These are phyloP conservation scores for Lymantria dispar DNA, from an alignment of 2,888 invertebrate genomes.

Conservation along the genomic window DNA sequence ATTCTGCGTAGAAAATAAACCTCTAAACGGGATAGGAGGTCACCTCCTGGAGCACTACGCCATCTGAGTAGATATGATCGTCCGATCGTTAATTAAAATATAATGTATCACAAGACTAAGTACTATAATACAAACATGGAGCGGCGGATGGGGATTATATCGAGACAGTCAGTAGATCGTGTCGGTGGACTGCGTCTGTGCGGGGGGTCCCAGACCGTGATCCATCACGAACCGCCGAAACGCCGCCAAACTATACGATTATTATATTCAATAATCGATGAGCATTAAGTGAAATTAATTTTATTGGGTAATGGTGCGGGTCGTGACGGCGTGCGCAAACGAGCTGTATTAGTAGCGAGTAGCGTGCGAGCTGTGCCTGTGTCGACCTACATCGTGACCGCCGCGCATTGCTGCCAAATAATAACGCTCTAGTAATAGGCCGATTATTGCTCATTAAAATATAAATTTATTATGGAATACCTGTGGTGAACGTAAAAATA, in stretches of 20 bases:
- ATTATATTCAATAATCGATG: constrained; percentile 77
- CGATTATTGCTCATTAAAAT: constrained; percentile 47
- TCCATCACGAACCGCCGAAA: constrained; percentile 72
- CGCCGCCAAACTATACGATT: constrained; percentile 66
- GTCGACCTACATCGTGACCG: constrained; percentile 44
- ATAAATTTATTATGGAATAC: constrained; percentile 20
- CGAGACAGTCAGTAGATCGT: constrained; percentile 52
- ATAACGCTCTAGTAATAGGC: constrained; percentile 54
- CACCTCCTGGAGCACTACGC: too few relatives aligned
- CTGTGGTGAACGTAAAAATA: background rate
- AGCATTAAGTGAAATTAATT: constrained; percentile 80
- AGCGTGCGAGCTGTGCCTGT: constrained; percentile 31
- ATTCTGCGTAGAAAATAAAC: too few relatives aligned
- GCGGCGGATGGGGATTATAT: constrained; percentile 4
- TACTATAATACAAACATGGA: constrained; percentile 16
- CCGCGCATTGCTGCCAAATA: constrained; percentile 45
- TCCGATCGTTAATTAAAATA: constrained; percentile 6
- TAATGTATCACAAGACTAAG: constrained; percentile 3
- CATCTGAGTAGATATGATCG: background rate
- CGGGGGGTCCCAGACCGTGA: constrained; percentile 68
- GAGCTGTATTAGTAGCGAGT: constrained; percentile 59
- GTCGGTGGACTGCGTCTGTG: constrained; percentile 49
- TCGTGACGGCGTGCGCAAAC: constrained; percentile 73
- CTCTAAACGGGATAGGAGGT: too few relatives aligned
- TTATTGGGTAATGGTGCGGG: constrained; percentile 72